Conservation (phyloP, 2,797 vertebrate species). For the Enteromius mattozi region DNA sequence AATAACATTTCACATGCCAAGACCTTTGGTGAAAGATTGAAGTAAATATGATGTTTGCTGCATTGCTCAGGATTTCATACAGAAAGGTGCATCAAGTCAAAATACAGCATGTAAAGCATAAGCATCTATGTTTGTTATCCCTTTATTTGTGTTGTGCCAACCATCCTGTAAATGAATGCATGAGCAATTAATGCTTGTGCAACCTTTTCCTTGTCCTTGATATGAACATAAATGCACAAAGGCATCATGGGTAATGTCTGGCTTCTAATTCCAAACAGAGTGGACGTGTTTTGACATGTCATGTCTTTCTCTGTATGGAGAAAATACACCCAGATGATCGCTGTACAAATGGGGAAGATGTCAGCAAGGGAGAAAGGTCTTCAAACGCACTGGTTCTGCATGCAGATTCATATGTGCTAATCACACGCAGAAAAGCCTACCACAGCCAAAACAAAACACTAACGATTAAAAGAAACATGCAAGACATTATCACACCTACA, state of each 20-base stretch:
- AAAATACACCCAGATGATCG: slow-evolving; percentile 48
- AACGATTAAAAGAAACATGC: neutral
- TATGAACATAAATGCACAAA: neutral
- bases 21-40: slow-evolving; percentile 23
- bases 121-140: neutral
- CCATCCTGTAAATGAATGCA: slow-evolving; percentile 34
- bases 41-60: slow-evolving; percentile 17
- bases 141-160: slow-evolving; percentile 21
- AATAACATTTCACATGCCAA: slow-evolving; percentile 32
- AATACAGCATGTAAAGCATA: neutral
- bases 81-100: neutral
- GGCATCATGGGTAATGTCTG: slow-evolving; percentile 42
- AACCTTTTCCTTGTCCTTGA: slow-evolving; percentile 4
- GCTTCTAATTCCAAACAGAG: slow-evolving; percentile 42
- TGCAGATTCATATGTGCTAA: slow-evolving; percentile 27
- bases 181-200: slow-evolving; percentile 5
- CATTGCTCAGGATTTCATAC: neutral
- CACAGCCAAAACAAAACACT: neutral
- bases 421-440: neutral
- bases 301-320: slow-evolving; percentile 35
- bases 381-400: slow-evolving; percentile 31
- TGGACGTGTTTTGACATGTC: slow-evolving; percentile 43
- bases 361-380: slow-evolving; percentile 14
- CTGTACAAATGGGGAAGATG: slow-evolving; percentile 35
- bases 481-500: neutral